Percentiles rank a stretch among this genome's conserved stretches.
Evolutionary conservation across 2,113 vertebrate species (phyloP).

Genomic region (Petaurus breviceps): DNA sequence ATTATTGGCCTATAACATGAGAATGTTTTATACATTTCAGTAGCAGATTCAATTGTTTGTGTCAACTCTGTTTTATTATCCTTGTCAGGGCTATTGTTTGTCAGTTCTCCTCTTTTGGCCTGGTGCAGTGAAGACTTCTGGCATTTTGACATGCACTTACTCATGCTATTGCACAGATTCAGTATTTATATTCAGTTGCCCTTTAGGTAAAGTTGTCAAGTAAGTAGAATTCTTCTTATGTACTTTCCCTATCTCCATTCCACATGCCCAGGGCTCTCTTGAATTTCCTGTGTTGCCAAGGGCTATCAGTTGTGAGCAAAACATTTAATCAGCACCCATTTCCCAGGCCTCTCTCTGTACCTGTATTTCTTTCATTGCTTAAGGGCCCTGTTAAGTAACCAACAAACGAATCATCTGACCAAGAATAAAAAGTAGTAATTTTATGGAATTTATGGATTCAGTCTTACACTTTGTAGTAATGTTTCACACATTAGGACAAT

Average conservation of each 20-base stretch:
- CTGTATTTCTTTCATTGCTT: neutral
- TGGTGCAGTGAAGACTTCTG: neutral
- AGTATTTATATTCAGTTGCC: neutral
- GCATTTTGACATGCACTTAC: neutral
- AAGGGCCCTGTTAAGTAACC: neutral
- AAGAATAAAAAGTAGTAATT: neutral
- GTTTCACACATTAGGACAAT: neutral
- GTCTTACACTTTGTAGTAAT: neutral
- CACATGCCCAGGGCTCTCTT: neutral
- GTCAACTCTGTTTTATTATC: conserved; percentile 15
- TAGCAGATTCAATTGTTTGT: conserved; percentile 5
- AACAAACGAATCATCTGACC: neutral
- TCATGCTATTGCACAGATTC: neutral
- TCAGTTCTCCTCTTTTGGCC: conserved; percentile 8
- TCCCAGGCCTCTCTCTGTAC: neutral
- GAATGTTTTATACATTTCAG: conserved; percentile 56
- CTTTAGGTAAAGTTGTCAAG: neutral
- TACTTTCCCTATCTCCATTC: neutral
- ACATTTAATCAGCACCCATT: neutral
- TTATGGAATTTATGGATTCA: neutral
- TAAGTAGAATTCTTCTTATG: neutral
- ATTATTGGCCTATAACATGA: conserved; percentile 8
- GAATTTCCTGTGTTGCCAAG: neutral
- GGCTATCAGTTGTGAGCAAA: neutral
- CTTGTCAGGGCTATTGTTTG: conserved; percentile 9